Evolutionary conservation across 2,888 invertebrate species (phyloP), one percentile per base, ranked within the genome.

Genomic region (Myopa tessellatipennis): DNA sequence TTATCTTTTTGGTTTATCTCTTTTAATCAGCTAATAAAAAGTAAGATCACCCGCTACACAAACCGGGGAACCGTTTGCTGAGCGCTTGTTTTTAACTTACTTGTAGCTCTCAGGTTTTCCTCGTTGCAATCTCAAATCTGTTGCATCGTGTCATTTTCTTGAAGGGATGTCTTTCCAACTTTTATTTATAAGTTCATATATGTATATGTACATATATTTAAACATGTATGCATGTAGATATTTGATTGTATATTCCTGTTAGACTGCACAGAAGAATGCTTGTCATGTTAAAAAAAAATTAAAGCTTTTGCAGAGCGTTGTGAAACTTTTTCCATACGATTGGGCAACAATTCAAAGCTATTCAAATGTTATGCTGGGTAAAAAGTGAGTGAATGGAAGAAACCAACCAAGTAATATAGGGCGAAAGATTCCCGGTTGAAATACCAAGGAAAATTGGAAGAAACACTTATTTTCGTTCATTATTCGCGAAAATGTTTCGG

Each of bases 281-380:
- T 14, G 5, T 34, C 61, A 4, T 7, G 26, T 34, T 63, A 26
- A 63, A 63, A 26, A 5, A 63, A 63, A 34, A 63, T 26, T 3
- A n/a, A 63, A 18, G 26, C n/a, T 58, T 18, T 73, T 60, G 72
- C 72, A 60, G 36, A 73, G 38, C 61, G 61, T 50, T 68, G 68
- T 61, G 68, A 34, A 74, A 58, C 60, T 34, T 74, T 77, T 77
- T 77, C 77, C 77, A 68, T 69, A 45, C 45, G 77, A 77, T 77
- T 77, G 69, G 74, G 68, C 77, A 77, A 74, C 77, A 74, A 77
- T 77, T 77, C 77, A 74, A 52, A 73, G 7, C 58, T 61, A 74
- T 38, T 73, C 73, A 69, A 50, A 74, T 61, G 77, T 75, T 68
- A 74, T 36, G 65, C n/a, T 61, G 72, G 55, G 67, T 45, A 61